Percentiles rank a stretch among this genome's conserved stretches.
These are phyloP conservation scores for Pygoscelis adeliae DNA, from an alignment of 2,113 vertebrate genomes.

Conservation along the genomic window DNA sequence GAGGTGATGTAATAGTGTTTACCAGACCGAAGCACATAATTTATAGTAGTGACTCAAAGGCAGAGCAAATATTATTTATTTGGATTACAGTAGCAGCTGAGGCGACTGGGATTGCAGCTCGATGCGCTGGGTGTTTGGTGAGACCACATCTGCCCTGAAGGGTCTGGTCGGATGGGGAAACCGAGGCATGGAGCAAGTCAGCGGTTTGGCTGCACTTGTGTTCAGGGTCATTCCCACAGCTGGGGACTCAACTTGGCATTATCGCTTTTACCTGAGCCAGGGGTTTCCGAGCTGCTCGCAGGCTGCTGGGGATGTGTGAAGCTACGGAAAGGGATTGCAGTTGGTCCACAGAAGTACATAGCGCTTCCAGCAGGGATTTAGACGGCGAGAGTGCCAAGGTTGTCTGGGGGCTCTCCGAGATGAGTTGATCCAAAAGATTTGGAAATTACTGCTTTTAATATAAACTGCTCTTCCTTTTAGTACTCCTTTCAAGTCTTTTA, in stretches of 20 bases:
- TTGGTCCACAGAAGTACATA: neutral
- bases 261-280: neutral
- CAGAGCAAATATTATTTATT: constrained; percentile 23
- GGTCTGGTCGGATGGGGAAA: neutral
- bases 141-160: neutral
- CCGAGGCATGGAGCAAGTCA: accelerated
- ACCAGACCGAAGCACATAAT: constrained; percentile 24
- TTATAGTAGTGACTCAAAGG: constrained; percentile 45
- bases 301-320: neutral
- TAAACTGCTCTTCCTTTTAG: neutral
- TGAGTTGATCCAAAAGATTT: neutral
- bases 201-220: neutral
- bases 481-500: neutral
- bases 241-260: neutral
- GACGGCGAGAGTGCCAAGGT: neutral
- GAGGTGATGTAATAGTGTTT: constrained; percentile 54
- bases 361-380: neutral
- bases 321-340: neutral
- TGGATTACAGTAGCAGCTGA: constrained; percentile 2
- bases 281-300: accelerated
- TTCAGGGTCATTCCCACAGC: neutral
- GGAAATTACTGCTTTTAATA: neutral
- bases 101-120: neutral
- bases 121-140: neutral
- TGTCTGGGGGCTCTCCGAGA: neutral